Evolutionary conservation across 1,140 invertebrate genomes (phyloP).

Genomic region (Conus betulinus): DNA sequence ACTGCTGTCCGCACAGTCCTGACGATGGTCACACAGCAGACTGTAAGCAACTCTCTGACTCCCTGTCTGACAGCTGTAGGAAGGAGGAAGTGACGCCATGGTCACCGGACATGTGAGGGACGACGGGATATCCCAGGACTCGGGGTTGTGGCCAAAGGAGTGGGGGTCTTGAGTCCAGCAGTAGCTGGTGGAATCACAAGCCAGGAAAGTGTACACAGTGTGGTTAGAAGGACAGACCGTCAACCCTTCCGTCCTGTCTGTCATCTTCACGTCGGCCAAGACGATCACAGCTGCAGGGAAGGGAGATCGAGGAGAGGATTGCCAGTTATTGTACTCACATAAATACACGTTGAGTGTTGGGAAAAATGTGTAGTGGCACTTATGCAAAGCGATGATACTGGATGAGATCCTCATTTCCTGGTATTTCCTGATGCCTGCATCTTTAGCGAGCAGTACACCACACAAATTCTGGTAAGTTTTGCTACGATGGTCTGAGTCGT

Average conservation of each 20-base stretch:
- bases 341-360: not conserved
- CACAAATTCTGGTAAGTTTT: not conserved
- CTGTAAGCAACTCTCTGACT: slow-evolving; percentile 1
- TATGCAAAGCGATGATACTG: not conserved
- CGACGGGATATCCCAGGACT: not conserved
- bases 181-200: not conserved
- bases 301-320: not conserved
- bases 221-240: not conserved
- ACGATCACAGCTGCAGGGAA: not conserved
- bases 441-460: not conserved
- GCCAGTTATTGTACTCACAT: not conserved
- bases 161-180: not conserved
- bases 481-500: too few species aligned
- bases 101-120: not conserved
- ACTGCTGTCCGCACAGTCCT: not conserved
- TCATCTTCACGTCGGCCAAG: not conserved
- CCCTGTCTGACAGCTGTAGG: not conserved
- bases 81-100: slow-evolving; percentile 6
- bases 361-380: not conserved
- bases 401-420: not conserved
- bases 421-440: not conserved
- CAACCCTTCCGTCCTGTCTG: not conserved
- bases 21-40: slow-evolving; percentile 10
- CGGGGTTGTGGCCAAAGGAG: too few species aligned
- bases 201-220: not conserved